Evolutionary conservation across 2,888 invertebrate species (phyloP), one percentile per base, ranked within the genome.

Genomic region (Matsumyia berberina): DNA sequence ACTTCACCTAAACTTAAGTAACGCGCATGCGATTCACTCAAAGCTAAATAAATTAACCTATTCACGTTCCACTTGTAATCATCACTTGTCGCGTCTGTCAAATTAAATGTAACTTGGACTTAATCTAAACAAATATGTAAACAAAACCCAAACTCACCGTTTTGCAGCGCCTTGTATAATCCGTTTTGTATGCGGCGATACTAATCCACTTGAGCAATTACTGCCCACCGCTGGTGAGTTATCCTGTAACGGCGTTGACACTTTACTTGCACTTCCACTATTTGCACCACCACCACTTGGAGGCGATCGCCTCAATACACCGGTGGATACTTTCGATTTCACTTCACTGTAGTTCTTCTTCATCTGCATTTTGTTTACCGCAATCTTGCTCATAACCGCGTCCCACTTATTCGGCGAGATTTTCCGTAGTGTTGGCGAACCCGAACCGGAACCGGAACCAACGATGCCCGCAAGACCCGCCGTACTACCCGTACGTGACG

Each of bases 341-440:
- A 98, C 95, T 90, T 98, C 97, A 91, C 96, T 96, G 87, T 95
- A 93, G 87, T 95, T 94, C 9, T 95, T 94, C 89, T 95, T 95
- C 57, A 89, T 88, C 82, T 89, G 87, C 70, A 89, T 88, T 88
- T 95, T 94, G 80, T 94, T 94, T 87, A 95, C 95, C 49, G 95
- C 94, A 83, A 96, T 96, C 91, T 96, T 96, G 91, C 95, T 96
- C 94, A 96, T 95, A 60, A 97, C 97, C 64, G 95, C 94, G 89
- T 97, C 97, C 94, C 97, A 96, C 87, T 96, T 94, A 17, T 92
- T 92, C 44, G 90, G 89, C 60, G 89, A 87, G 58, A 89, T 69
- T 88, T 90, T 91, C 24, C 90, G 89, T 62, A 87, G 86, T 44
- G 74, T 81, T 46, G 81, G 86, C 72, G 86, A 81, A 62, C 76